A percentile compares a stretch with the other conserved stretches of the same genome.
Evolutionary conservation across 2,113 vertebrate genomes (phyloP).

Genomic region (Charadrius vociferus): DNA sequence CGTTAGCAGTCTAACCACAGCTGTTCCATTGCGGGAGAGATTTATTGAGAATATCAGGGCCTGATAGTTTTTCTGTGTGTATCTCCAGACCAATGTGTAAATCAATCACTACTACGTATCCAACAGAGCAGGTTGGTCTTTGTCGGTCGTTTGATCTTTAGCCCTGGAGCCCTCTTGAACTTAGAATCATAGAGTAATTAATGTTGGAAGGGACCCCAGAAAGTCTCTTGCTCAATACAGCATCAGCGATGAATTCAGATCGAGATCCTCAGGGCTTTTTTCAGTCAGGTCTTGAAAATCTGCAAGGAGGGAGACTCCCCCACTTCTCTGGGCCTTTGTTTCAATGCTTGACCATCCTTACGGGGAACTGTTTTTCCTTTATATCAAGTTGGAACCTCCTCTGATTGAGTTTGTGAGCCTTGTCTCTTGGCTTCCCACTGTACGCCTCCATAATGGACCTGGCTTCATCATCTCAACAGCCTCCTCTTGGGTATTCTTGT

Average conservation of each 20-base stretch:
- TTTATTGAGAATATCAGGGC: background rate
- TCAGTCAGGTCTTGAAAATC: background rate
- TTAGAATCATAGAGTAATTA: background rate
- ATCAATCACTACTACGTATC: background rate
- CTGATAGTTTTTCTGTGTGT: background rate
- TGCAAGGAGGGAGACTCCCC: background rate
- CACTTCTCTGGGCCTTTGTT: background rate
- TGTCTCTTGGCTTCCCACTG: background rate
- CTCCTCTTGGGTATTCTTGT: background rate
- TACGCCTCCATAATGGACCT: background rate
- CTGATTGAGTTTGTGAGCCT: background rate
- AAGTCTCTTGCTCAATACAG: background rate
- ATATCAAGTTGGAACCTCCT: background rate
- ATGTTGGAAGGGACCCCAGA: background rate
- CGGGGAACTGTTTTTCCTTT: background rate
- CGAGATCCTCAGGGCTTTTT: background rate
- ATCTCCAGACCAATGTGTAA: background rate
- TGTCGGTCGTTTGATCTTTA: background rate
- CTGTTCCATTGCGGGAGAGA: background rate
- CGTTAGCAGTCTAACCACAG: background rate
- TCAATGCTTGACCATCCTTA: background rate
- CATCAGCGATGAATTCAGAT: background rate
- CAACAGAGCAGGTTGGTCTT: background rate
- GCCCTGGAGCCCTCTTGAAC: background rate
- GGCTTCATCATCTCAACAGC: background rate